Base-by-base conservation (phyloP, 1,140 invertebrate species). In the Heliconius hermathena region DNA sequence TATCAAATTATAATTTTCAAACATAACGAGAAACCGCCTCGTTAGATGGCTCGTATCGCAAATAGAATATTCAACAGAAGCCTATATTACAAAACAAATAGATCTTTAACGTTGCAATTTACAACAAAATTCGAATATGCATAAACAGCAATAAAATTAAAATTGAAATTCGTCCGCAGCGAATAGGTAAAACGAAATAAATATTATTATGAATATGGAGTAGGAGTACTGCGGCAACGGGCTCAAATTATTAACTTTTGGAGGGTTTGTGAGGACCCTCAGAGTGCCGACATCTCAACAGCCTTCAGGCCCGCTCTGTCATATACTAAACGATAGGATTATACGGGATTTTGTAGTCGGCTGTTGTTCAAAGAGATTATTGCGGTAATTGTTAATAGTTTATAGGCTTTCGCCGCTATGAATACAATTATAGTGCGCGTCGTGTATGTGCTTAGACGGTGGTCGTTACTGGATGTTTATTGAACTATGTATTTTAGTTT, bases 121-220 rank as follows among this genome's bases (percentile, higher is more conserved):
- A 73, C 26, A 38, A 38, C 18, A 71, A 75, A 36, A 71, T 75
- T 76, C 66, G 41, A 57, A 76, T 60, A 38, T 70, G 70, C 36
- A 73, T 73, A 38, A 41, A 77, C 73, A 71, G 46, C 75, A 71
- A 83, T 92, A 91, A 92, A 93, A 91, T 91, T 93, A 87, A 91
- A 94, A 92, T 93, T 93, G 90, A 89, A 94, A 92, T 93, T 89
- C 82, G 83, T 85, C 85, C 88, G 83, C 84, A 85, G 89, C 90
- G 89, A 90, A 87, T 93, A 92, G 90, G 93, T 93, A 90, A 90
- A 93, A 92, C 88, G 91, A 92, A 93, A 92, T 93, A 94, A 94
- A 93, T 93, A 71, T 71, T 93, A 36, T 71, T 71, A 94, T 94
- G 91, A 94, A 94, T 94, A 94, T 94, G 89, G 90, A 82, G 85